Evolutionary conservation across 2,113 vertebrate genomes (phyloP).

Genomic region (Planiliza haematocheilus): DNA sequence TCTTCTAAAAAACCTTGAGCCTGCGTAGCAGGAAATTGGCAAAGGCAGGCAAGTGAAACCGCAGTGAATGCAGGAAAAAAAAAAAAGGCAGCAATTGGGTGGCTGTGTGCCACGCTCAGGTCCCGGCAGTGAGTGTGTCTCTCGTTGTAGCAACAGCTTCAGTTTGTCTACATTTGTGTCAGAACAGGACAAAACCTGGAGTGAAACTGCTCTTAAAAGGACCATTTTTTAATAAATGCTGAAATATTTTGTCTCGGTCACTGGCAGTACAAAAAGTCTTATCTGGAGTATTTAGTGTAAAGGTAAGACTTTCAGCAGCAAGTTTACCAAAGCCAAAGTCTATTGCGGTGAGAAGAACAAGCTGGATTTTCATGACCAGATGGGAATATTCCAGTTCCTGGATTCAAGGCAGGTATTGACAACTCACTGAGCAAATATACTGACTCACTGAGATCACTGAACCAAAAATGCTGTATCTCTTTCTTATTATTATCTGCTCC

Average conservation of each 20-base stretch:
- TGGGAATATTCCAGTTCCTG: conserved; percentile 29
- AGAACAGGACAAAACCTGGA: conserved; percentile 30
- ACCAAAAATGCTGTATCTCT: not conserved
- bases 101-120: conserved; percentile 47
- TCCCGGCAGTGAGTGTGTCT: conserved; percentile 44
- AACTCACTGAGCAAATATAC: conserved; percentile 21
- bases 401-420: conserved; percentile 49
- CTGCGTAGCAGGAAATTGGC: conserved; percentile 63
- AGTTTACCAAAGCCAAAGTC: conserved; percentile 8
- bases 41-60: conserved; percentile 57
- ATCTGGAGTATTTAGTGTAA: conserved; percentile 45
- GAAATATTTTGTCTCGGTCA: too few species aligned
- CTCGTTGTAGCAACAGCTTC: conserved; percentile 44
- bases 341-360: not conserved
- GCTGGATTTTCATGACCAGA: conserved; percentile 48
- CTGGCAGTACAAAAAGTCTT: too few species aligned
- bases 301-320: conserved; percentile 9
- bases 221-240: conserved; percentile 37
- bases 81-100: conserved; percentile 40
- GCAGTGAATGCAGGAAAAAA: conserved; percentile 58
- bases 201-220: conserved; percentile 20
- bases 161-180: conserved; percentile 33
- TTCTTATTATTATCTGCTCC: conserved; percentile 5
- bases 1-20: conserved; percentile 47
- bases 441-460: conserved; percentile 29